Evolutionary conservation across 2,888 invertebrate genomes (phyloP), one percentile per base, ranked within the genome.

Genomic region (Nymphalis polychloros): DNA sequence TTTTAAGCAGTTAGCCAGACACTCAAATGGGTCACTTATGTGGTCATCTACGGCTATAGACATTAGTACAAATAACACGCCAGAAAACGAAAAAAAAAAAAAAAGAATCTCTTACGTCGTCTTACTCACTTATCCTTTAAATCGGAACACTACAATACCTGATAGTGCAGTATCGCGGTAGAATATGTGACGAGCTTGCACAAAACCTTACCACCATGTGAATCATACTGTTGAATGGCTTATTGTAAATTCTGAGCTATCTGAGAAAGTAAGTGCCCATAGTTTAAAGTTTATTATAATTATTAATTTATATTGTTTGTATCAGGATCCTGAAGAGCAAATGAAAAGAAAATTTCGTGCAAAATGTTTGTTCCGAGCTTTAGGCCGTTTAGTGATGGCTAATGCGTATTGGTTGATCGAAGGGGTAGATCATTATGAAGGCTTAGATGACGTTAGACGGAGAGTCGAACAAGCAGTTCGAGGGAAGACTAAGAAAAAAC

Each of bases 351-450:
- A 90, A 69, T 90, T 92, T 64, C 81, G 81, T 19, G 93, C 94
- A 0, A 93, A 93, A 82, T 89, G 92, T 71, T 84, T 88, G 66
- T 95, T 95, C 74, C 92, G 92, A 57, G 94, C 93, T 1, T 73
- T 94, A 0, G 93, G 93, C 0, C 93, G 94, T 1, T 78, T 93
- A 73, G 94, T 94, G 0, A 89, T 94, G 75, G 89, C 91, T 8
- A 95, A 95, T 77, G 75, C 87, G 0, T 90, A 89, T 72, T 94
- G 94, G 95, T 74, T 95, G 71, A 89, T 88, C 47, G 94, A 94
- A 75, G 87, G 86, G 10, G 80, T 87, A 0, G 92, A 90, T n/a
- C 80, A 89, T 0, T 92, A 92, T 67, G 87, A 89, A 71, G 93
- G 93, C 0, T 79, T 90, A 2, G 93, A 91, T 70, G 92, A 94